Base-by-base conservation (phyloP, 2,888 invertebrate species). In the Sinhomidia bicolor region DNA sequence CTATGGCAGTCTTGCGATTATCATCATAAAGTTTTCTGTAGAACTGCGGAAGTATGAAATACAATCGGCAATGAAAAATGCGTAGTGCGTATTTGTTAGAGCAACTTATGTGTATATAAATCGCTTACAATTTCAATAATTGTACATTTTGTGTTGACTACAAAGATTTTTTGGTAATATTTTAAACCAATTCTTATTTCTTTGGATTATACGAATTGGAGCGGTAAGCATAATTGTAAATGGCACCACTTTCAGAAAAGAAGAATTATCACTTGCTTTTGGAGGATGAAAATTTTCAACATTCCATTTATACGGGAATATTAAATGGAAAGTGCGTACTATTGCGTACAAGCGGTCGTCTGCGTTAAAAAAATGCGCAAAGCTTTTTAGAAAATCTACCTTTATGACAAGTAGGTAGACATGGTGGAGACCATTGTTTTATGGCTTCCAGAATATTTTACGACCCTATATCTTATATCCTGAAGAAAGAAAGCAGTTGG, bases 391-490 rank as follows among this genome's bases (percentile, higher is more conserved):
- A 60, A 23, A 1, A 79, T 62, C n/a, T n/a, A 76, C 60, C 2
- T 60, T 29, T 17, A 10, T 76, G 76, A 76, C 84, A 84, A 20
- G 60, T n/a, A 57, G 84, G 60, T n/a, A 57, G 84, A 76, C 84
- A 44, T 7, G 6, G 23, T 62, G 23, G 60, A 60, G 62, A 76
- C 82, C 20, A 76, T 84, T 84, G 84, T 84, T 84, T 84, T 84
- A 84, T 84, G 29, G 10, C 74, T 83, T 7, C 17, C 32, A 29
- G 68, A 68, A 71, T 54, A 71, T 36, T 81, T 81, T 81, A 65
- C 36, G 71, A 41, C 12, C 23, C 41, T 44, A 71, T 71, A 71
- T 71, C 10, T 71, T 6, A 23, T 23, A 71, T n/a, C n/a, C n/a
- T n/a, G 71, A 23, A 1, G 10, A 71, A 71, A n/a, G 23, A 71